Evolutionary conservation across 2,888 invertebrate species (phyloP).

Genomic region (Drosophila conformis): DNA sequence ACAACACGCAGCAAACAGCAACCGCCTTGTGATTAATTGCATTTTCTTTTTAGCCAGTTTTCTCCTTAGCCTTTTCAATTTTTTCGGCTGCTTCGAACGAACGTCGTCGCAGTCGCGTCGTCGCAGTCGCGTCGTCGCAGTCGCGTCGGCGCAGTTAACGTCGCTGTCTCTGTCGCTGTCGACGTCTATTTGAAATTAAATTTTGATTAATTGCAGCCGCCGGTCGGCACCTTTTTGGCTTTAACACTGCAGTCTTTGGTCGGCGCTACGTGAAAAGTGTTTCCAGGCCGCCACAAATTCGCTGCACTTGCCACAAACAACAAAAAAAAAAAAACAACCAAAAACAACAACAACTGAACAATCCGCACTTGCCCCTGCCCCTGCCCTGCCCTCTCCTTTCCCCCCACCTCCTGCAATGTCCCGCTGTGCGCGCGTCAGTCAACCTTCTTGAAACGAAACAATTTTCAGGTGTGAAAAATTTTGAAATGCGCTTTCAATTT

Average conservation of each 20-base stretch:
- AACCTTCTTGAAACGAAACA: conserved; percentile 67
- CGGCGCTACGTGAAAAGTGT: conserved; percentile 78
- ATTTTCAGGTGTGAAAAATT: conserved; percentile 80
- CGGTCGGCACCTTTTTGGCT: conserved; percentile 61
- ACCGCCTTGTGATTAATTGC: conserved; percentile 74
- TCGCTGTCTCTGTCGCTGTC: conserved; percentile 29
- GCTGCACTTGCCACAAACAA: conserved; percentile 69
- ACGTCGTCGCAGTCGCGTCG: conserved; percentile 13
- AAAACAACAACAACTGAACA: conserved; percentile 4
- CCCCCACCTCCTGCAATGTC: not conserved
- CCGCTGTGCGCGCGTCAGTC: conserved; percentile 54
- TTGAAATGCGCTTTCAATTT: conserved; percentile 79
- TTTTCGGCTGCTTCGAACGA: conserved; percentile 50
- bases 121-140: conserved; percentile 9
- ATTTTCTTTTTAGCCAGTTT: conserved; percentile 71
- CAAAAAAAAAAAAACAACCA: not conserved
- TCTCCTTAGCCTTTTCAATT: conserved; percentile 67
- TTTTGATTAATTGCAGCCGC: conserved; percentile 75
- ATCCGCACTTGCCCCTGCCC: conserved; percentile 5
- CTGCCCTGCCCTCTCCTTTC: not conserved
- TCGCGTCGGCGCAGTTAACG: conserved; percentile 9
- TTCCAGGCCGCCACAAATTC: conserved; percentile 64
- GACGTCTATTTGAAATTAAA: conserved; percentile 73
- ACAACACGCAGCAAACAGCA: conserved; percentile 25
- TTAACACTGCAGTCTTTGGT: conserved; percentile 27